These are phyloP conservation scores for Pelochelys cantorii DNA, from an alignment of 2,797 vertebrate species.

Conservation along the genomic window DNA sequence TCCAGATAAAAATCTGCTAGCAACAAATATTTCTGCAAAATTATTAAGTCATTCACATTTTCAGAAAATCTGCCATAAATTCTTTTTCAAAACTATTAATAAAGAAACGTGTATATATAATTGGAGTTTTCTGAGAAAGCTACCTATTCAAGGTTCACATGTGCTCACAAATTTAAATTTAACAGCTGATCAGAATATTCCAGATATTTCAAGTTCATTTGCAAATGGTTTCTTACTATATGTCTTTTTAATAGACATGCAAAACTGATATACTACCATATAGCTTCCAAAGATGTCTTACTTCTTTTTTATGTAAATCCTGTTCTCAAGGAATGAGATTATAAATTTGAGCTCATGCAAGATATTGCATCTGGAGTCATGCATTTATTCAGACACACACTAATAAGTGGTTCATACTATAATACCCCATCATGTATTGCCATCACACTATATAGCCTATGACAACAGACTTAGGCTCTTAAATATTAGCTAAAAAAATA, in stretches of 20 bases:
- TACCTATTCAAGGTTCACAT: background rate
- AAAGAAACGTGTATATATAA: background rate
- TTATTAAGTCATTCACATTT: conserved; percentile 39
- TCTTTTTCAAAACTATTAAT: background rate
- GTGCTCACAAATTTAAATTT: background rate
- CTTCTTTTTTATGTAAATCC: background rate
- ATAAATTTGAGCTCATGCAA: background rate
- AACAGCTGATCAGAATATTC: background rate
- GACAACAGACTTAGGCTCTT: background rate
- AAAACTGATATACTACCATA: background rate
- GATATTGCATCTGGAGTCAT: background rate
- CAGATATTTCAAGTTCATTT: background rate
- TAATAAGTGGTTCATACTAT: background rate
- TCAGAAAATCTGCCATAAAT: conserved; percentile 25
- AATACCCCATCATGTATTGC: background rate
- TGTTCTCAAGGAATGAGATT: background rate
- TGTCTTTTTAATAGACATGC: background rate
- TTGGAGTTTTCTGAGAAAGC: background rate
- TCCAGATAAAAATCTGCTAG: background rate
- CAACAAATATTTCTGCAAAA: conserved; percentile 1
- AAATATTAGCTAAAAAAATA: background rate
- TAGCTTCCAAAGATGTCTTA: background rate
- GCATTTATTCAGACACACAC: background rate
- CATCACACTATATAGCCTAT: background rate
- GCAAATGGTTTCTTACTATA: background rate